phyloP scores from a whole-genome alignment of 2,888 invertebrate genomes.

The Heliconius aoede region DNA sequence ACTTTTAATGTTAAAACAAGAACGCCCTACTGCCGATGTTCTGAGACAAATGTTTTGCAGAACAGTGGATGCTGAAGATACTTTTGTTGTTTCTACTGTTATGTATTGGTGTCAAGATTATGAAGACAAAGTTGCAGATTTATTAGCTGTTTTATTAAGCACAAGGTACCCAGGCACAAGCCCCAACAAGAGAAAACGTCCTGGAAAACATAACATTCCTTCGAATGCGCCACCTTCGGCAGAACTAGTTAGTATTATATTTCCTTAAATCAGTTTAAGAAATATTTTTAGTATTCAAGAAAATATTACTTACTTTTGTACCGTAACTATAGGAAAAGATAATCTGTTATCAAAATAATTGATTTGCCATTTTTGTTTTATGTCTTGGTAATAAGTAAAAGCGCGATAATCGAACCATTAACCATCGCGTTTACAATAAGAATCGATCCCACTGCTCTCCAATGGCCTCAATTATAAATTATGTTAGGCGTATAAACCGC shows the following conservation, averaged over 20 bases:
- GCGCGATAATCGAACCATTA: too few relatives aligned
- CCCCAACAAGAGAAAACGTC: constrained; percentile 95
- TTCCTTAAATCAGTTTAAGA: neutral
- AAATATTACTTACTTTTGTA: too few relatives aligned
- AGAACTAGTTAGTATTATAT: constrained; percentile 85
- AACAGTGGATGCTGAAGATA: constrained; percentile 89
- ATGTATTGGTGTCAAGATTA: constrained; percentile 97
- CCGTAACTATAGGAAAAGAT: too few relatives aligned
- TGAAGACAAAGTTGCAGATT: constrained; percentile 93
- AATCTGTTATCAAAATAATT: too few relatives aligned
- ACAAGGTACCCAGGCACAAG: constrained; percentile 93
- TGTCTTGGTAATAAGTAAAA: too few relatives aligned
- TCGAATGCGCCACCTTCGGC: constrained; percentile 89
- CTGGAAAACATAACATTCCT: constrained; percentile 88
- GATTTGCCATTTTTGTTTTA: too few relatives aligned
- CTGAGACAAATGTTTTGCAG: constrained; percentile 92
- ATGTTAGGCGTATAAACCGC: neutral
- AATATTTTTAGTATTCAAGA: neutral
- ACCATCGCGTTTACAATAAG: neutral
- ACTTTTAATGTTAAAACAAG: constrained; percentile 94
- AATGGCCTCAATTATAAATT: neutral
- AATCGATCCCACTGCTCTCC: neutral
- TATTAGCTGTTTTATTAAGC: constrained; percentile 90
- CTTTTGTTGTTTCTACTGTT: constrained; percentile 95
- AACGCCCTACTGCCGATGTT: constrained; percentile 93